Conservation (phyloP, 1,140 invertebrate species). For the Achatina immaculata region DNA sequence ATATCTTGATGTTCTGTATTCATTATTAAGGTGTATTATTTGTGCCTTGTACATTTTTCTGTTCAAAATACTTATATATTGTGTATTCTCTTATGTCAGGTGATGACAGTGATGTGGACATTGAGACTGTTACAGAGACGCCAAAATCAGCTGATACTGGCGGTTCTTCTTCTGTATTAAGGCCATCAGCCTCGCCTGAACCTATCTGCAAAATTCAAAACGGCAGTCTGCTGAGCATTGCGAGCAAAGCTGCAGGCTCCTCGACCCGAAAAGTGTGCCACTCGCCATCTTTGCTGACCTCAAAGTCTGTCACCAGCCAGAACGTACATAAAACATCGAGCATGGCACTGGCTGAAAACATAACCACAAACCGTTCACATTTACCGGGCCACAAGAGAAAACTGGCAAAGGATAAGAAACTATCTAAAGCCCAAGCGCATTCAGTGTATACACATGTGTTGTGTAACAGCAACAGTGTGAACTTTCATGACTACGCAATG, state of each 20-base stretch:
- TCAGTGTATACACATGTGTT: slow-evolving; percentile 4
- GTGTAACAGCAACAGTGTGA: slow-evolving; percentile 33
- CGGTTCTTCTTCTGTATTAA: neutral
- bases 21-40: neutral
- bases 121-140: slow-evolving; percentile 32
- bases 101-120: slow-evolving; percentile 39
- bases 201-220: neutral
- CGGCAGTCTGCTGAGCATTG: neutral
- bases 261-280: too few species aligned
- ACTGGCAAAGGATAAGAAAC: slow-evolving; percentile 27
- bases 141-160: slow-evolving; percentile 14
- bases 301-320: neutral
- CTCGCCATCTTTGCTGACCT: neutral
- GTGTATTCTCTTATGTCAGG: slow-evolving; percentile 11
- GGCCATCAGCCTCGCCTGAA: neutral
- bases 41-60: too few species aligned
- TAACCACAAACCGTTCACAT: neutral
- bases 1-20: neutral
- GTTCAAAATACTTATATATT: neutral
- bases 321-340: neutral
- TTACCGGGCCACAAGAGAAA: slow-evolving; percentile 25
- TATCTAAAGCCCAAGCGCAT: neutral
- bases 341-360: slow-evolving; percentile 21
- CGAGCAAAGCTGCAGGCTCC: neutral
- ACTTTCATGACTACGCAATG: slow-evolving; percentile 39